phyloP scores from a whole-genome alignment of 30 jellyfish, hydroid and myxozoan genomes.

The Aurelia sp. region DNA sequence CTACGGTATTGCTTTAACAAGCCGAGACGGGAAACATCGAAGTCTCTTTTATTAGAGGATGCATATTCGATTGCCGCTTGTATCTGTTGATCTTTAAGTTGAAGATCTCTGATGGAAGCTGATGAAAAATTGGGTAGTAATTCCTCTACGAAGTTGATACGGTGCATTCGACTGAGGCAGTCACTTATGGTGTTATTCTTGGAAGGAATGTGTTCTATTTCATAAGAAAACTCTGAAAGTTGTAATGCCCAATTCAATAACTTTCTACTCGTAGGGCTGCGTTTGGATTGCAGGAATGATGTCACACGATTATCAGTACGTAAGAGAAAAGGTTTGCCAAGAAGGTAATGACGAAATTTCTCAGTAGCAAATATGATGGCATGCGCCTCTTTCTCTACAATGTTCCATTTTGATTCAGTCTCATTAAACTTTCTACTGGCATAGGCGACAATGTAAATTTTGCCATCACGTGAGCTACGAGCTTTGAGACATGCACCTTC shows the following conservation, averaged over 20 bases:
- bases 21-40: slow-evolving; percentile 24
- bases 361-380: slow-evolving; percentile 20
- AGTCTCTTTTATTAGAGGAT: slow-evolving; percentile 25
- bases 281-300: slow-evolving; percentile 34
- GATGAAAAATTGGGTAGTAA: background rate
- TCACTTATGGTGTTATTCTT: slow-evolving; percentile 21
- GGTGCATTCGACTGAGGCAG: slow-evolving; percentile 42
- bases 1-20: slow-evolving; percentile 1
- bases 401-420: slow-evolving; percentile 13
- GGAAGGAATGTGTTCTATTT: slow-evolving; percentile 15
- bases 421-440: slow-evolving; percentile 1
- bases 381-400: background rate
- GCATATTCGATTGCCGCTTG: slow-evolving; percentile 12
- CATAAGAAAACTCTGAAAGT: background rate
- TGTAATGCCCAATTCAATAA: slow-evolving; percentile 15
- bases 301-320: slow-evolving; percentile 44
- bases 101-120: slow-evolving; percentile 25
- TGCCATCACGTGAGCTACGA: slow-evolving; percentile 18
- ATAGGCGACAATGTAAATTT: slow-evolving; percentile 20
- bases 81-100: background rate
- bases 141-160: slow-evolving; percentile 37
- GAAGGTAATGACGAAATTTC: slow-evolving; percentile 26
- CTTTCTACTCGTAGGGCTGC: slow-evolving; percentile 24
- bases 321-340: slow-evolving; percentile 42
- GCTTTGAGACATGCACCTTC: slow-evolving; percentile 48